Base-by-base conservation (phyloP, 2,888 invertebrate genomes). In the Augiades crinisus region DNA sequence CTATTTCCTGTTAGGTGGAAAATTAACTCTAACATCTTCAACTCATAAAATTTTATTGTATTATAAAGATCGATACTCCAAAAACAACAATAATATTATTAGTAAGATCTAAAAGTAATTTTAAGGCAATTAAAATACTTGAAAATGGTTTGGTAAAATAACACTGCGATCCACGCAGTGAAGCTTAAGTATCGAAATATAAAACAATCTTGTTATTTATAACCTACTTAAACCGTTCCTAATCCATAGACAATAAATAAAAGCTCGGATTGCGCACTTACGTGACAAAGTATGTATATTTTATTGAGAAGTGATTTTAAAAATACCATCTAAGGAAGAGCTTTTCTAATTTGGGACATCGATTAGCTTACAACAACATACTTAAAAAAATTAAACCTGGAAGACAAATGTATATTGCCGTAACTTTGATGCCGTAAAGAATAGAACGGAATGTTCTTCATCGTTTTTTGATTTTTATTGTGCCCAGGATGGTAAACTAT, bases 211-310 rank as follows among this genome's bases (percentile, higher is more conserved):
- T 5, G 38, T 24, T 13, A 40, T 24, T 40, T 40, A 40, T 40
- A n/a, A 14, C 21, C 14, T 33, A 13, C 5, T 31, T 31, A 8
- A n/a, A 21, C 13, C 34, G 8, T 22, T 33, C 16, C 3, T 34
- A 24, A 49, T 41, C 49, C 19, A 34, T 49, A 34, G 17, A 34
- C 14, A 40, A 41, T 43, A 34, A 49, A 41, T 41, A 34, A 41
- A 10, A 19, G 33, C 22, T 24, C 12, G 34, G 45, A 24, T 12
- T 34, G 13, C 27, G 31, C 49, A 49, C 41, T 34, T 49, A 43
- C 34, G 34, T 8, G 17, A 41, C 38, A 24, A 3, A 34, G 40
- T 38, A 38, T 49, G 41, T 49, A 41, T 49, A 49, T 49, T 41
- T 41, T 49, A 27, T 5, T 13, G 5, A 40, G 22, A 6, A 34